These are phyloP conservation scores for Nyctereutes procyonoides DNA, from an alignment of 2,113 vertebrate species.

Conservation along the genomic window DNA sequence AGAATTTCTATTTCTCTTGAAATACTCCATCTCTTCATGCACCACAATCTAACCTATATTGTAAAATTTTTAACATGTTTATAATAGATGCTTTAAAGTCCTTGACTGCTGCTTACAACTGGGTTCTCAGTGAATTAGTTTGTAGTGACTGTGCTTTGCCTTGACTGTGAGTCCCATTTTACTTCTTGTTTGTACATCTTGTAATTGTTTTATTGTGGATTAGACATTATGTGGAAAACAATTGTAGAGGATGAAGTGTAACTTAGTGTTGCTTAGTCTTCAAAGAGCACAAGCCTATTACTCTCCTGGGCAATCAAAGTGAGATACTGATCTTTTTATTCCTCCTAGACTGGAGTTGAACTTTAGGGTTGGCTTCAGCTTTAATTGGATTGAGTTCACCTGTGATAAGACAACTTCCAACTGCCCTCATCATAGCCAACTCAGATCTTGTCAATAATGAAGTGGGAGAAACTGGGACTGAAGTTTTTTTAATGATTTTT, in stretches of 20 bases:
- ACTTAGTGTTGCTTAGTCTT: slow-evolving; percentile 33
- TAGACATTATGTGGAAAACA: background rate
- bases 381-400: background rate
- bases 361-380: background rate
- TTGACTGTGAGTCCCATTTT: background rate
- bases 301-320: background rate
- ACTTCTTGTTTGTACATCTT: background rate
- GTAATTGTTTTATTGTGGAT: background rate
- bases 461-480: background rate
- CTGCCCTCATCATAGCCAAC: background rate
- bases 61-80: slow-evolving; percentile 23
- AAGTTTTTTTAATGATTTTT: background rate
- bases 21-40: background rate
- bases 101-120: slow-evolving; percentile 33
- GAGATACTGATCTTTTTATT: background rate
- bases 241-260: background rate
- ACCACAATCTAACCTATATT: background rate
- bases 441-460: background rate
- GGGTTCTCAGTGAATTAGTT: background rate
- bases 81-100: background rate
- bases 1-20: slow-evolving; percentile 32
- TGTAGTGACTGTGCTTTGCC: background rate
- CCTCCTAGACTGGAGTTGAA: background rate
- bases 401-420: background rate
- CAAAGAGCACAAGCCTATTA: background rate